These are phyloP conservation scores for Drosophila setifemur DNA, from an alignment of 1,140 invertebrate species.

Conservation along the genomic window DNA sequence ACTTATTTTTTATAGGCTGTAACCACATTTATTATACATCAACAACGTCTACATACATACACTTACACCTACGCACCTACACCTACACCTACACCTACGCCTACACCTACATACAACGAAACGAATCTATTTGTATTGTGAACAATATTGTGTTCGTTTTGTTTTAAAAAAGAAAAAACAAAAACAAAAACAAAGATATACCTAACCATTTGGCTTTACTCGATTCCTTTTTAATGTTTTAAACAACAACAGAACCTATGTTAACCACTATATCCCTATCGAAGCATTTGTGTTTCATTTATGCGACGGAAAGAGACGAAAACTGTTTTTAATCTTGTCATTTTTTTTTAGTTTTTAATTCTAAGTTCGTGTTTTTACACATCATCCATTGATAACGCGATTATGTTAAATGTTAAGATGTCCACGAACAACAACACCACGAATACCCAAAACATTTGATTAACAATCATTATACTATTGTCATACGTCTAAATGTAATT, in stretches of 20 bases:
- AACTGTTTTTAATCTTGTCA: constrained; percentile 56
- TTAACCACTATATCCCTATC: not conserved
- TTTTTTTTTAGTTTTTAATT: constrained; percentile 30
- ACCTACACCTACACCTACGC: constrained; percentile 2
- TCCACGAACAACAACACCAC: too few relatives aligned
- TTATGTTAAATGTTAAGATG: constrained; percentile 25
- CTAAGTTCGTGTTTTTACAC: constrained; percentile 5
- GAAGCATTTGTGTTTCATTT: constrained; percentile 10
- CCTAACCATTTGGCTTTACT: constrained; percentile 16
- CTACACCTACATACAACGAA: constrained; percentile 30
- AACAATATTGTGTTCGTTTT: constrained; percentile 17
- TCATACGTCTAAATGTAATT: constrained; percentile 29
- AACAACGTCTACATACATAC: not conserved
- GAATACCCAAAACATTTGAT: constrained; percentile 7
- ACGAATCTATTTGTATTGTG: constrained; percentile 32
- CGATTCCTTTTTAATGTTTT: constrained; percentile 40
- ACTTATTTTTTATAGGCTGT: constrained; percentile 49
- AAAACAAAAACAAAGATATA: not conserved
- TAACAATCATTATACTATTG: constrained; percentile 14
- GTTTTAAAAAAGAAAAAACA: constrained; percentile 2
- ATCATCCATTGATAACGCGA: constrained; percentile 2
- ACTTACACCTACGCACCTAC: not conserved
- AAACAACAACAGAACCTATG: constrained; percentile 19
- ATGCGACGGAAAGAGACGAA: constrained; percentile 1
- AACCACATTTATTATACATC: constrained; percentile 41